Conservation (phyloP, 2,888 invertebrate species). For the Trisateles emortualis region DNA sequence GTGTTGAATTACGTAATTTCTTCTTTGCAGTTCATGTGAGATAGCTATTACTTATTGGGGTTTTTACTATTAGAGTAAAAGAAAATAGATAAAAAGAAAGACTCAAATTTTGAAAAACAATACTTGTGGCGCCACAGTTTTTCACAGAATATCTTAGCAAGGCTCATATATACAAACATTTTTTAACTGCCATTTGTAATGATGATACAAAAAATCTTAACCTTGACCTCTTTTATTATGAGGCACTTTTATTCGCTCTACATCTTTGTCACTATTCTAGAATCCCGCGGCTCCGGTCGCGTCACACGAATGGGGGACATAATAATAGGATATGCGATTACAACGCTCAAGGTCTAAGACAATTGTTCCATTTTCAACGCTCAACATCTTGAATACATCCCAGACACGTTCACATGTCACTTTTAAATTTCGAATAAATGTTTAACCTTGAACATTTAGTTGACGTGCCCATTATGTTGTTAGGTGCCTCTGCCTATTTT, state of each 20-base stretch:
- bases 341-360: slow-evolving; percentile 57
- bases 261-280: slow-evolving; percentile 24
- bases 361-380: slow-evolving; percentile 59
- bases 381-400: slow-evolving; percentile 46
- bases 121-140: too few relatives aligned
- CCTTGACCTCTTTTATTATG: not conserved
- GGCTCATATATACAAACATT: too few relatives aligned
- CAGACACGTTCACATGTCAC: not conserved
- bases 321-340: slow-evolving; percentile 60
- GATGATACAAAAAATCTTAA: too few relatives aligned
- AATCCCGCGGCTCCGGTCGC: slow-evolving; percentile 47
- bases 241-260: slow-evolving; percentile 11
- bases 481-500: too few relatives aligned
- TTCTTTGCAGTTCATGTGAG: too few relatives aligned
- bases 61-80: too few relatives aligned
- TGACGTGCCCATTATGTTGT: not conserved
- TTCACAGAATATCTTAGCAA: too few relatives aligned
- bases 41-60: too few relatives aligned
- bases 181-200: too few relatives aligned
- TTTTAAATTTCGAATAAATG: slow-evolving; percentile 6
- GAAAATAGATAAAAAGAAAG: too few relatives aligned
- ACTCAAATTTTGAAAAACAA: too few relatives aligned
- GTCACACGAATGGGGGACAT: slow-evolving; percentile 56
- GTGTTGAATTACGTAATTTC: too few relatives aligned
- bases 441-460: slow-evolving; percentile 5